These are phyloP conservation scores for Periophthalmus magnuspinnatus DNA, from an alignment of 2,797 vertebrate genomes.

Conservation along the genomic window DNA sequence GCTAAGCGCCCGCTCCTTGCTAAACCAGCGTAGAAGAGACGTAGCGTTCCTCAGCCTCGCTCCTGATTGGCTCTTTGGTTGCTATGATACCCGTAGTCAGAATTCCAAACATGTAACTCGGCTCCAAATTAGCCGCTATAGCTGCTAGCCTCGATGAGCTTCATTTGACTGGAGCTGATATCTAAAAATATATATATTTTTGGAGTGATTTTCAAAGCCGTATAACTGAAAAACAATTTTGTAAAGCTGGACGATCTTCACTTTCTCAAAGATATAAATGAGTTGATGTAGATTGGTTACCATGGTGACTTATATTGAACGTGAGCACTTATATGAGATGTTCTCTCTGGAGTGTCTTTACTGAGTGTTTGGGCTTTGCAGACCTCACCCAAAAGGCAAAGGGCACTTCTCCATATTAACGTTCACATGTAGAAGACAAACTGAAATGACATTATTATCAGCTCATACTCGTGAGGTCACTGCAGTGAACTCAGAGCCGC, in stretches of 20 bases:
- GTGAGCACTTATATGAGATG: not conserved
- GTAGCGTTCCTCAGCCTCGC: no score
- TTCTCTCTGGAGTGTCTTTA: not conserved
- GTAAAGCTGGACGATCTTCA: not conserved
- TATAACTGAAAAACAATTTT: not conserved
- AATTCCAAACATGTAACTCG: no score
- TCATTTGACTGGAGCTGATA: not conserved
- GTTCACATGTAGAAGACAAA: not conserved
- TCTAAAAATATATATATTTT: not conserved
- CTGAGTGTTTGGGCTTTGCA: not conserved
- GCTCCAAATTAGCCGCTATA: no score
- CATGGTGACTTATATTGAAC: not conserved
- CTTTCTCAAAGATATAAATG: not conserved
- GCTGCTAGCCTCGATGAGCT: no score
- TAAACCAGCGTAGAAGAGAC: no score
- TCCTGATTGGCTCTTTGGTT: no score
- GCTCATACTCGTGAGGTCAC: not conserved
- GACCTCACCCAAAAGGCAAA: not conserved
- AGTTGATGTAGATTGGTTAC: not conserved
- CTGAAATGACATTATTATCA: not conserved
- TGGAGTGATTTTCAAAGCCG: not conserved
- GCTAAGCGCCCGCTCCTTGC: no score
- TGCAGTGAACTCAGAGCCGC: constrained; percentile 27
- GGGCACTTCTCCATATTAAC: not conserved
- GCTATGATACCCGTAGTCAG: no score